Evolutionary conservation across 2,797 vertebrate genomes (phyloP).

Genomic region (Orestias chungarensis): DNA sequence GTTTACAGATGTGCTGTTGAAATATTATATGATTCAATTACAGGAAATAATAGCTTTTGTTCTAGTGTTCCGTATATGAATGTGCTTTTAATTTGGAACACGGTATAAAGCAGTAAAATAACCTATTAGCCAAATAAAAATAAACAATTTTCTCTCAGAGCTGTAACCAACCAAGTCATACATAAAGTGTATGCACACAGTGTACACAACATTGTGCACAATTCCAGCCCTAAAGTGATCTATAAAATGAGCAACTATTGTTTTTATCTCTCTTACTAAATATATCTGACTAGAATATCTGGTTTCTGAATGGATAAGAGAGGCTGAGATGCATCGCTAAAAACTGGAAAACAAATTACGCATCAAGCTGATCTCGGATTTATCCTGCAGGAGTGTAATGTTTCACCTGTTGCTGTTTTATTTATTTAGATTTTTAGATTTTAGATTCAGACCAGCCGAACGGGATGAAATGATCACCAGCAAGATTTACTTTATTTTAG

Average conservation of each 20-base stretch:
- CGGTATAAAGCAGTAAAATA: neutral
- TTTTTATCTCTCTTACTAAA: neutral
- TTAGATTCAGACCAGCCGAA: neutral
- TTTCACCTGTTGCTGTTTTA: constrained; percentile 31
- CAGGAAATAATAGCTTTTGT: neutral
- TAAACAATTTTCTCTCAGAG: neutral
- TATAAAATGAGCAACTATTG: neutral
- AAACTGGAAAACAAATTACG: constrained; percentile 42
- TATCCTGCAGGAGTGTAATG: constrained; percentile 20
- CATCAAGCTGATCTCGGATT: constrained; percentile 31
- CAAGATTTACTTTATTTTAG: constrained; percentile 12
- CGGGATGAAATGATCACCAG: constrained; percentile 9
- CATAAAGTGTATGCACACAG: neutral
- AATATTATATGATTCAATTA: neutral
- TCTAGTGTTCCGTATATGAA: neutral
- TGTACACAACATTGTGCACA: neutral
- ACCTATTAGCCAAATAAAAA: neutral
- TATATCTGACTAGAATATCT: neutral
- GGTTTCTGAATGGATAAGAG: neutral
- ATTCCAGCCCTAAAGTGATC: neutral
- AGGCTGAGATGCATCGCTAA: neutral
- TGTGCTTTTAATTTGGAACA: neutral
- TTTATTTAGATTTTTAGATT: no score
- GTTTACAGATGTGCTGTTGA: neutral
- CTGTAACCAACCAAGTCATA: neutral